Evolutionary conservation across 2,797 vertebrate species (phyloP), one percentile per base, ranked within the genome.

Genomic region (Notoglanidium macrostoma): DNA sequence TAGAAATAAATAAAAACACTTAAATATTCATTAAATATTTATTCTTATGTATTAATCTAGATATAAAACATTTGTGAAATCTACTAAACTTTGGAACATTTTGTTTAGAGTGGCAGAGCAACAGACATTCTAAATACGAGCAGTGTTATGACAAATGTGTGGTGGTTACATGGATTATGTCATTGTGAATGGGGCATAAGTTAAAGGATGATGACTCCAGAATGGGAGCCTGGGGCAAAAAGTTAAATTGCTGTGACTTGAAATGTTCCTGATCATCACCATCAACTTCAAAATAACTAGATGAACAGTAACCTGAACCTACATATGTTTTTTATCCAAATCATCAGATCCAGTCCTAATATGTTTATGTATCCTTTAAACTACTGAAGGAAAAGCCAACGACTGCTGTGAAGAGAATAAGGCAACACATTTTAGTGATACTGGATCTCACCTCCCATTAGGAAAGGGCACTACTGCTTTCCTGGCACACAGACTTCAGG

Each of bases 391-490:
- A n/a, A 80, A 84, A 83, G 55, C 73, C 85, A 84, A 59, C 1
- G 40, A 86, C 65, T 49, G 80, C 40, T 70, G 80, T 57, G 44
- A 85, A 44, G 59, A 76, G 29, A 74, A 85, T 82, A 82, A 76
- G 17, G 79, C 49, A 89, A 85, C 59, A 86, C 54, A 61, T 84
- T 84, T 86, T 68, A 77, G 19, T 74, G 44, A 65, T 85, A 77
- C 68, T 85, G 68, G 80, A 73, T 85, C 40, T 82, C 26, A 77
- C 73, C 70, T 73, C 29, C 12, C 40, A 65, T 84, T 85, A 88
- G 70, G 57, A 83, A 89, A 85, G 65, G 78, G 77, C 44, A 77
- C 49, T 83, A 65, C 77, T 70, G 79, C 35, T 80, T 90, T 86
- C 85, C 73, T 44, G 61, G 72, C 35, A 83, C 40, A 85, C 70